phyloP scores from a whole-genome alignment of 2,797 vertebrate species.

The Nasua narica region DNA sequence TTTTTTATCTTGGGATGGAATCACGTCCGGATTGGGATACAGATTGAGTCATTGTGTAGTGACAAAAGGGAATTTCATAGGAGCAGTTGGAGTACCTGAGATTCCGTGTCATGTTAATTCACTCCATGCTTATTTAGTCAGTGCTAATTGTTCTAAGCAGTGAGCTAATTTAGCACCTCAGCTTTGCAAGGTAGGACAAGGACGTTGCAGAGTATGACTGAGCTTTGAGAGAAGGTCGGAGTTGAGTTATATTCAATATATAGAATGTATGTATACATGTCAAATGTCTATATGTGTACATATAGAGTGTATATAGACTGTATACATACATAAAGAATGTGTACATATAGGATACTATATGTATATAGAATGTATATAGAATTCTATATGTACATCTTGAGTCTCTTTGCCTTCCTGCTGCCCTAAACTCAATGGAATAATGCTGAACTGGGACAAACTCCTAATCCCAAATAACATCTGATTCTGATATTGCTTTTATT shows the following conservation, averaged over 20 bases:
- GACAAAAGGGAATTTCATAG: constrained; percentile 11
- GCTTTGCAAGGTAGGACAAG: not conserved
- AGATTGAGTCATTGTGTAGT: not conserved
- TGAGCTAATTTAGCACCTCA: not conserved
- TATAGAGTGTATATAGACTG: not conserved
- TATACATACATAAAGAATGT: not conserved
- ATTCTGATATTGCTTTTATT: not conserved
- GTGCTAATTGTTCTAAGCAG: not conserved
- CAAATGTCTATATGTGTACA: not conserved
- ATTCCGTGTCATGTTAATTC: not conserved
- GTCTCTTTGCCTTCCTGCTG: not conserved
- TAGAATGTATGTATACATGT: not conserved
- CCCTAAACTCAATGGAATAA: not conserved
- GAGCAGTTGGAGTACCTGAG: not conserved
- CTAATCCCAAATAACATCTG: not conserved
- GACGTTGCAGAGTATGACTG: not conserved
- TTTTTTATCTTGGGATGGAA: constrained; percentile 16
- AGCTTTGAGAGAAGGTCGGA: not conserved
- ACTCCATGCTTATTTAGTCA: not conserved
- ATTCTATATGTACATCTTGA: not conserved
- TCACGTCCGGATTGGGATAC: constrained; percentile 18
- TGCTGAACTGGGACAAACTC: not conserved
- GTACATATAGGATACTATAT: too few species aligned
- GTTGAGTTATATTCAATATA: not conserved
- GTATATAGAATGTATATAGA: not conserved